These are phyloP conservation scores for Amphipoea oculea DNA, from an alignment of 2,888 invertebrate genomes.

Conservation along the genomic window DNA sequence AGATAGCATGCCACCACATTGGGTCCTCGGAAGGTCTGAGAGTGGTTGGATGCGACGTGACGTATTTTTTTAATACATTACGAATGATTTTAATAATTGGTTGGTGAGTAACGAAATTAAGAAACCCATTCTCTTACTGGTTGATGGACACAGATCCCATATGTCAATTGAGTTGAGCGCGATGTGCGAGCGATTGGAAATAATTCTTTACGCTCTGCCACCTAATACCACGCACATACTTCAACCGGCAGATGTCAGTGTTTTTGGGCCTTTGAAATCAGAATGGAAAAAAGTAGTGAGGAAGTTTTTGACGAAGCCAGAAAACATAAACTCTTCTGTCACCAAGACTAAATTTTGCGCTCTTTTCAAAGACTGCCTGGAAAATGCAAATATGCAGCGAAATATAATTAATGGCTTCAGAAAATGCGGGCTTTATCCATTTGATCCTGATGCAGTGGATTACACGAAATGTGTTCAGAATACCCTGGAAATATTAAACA, in stretches of 20 bases:
- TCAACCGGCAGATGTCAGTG: neutral
- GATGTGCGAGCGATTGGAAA: too few species aligned
- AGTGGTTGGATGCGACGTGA: too few species aligned
- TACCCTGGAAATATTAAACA: slow-evolving; percentile 1
- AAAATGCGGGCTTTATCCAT: slow-evolving; percentile 5
- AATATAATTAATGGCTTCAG: slow-evolving; percentile 3
- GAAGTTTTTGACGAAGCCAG: slow-evolving; percentile 1
- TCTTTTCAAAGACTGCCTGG: slow-evolving; percentile 4
- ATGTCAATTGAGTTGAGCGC: too few species aligned
- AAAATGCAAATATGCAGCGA: neutral
- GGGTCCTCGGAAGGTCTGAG: too few species aligned
- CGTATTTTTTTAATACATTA: too few species aligned
- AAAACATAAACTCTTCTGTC: neutral
- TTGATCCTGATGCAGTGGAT: slow-evolving; percentile 5
- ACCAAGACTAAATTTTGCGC: neutral
- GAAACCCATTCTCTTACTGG: too few species aligned
- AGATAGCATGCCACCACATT: too few species aligned
- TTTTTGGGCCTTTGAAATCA: neutral
- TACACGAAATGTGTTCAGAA: slow-evolving; percentile 7
- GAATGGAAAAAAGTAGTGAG: neutral
- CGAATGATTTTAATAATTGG: too few species aligned
- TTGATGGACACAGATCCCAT: too few species aligned
- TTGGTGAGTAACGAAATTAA: too few species aligned
- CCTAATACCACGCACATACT: too few species aligned
- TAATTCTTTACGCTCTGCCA: too few species aligned